Evolutionary conservation across 2,797 vertebrate species (phyloP), one percentile per base, ranked within the genome.

Genomic region (Odontamblyopus lacepedii): DNA sequence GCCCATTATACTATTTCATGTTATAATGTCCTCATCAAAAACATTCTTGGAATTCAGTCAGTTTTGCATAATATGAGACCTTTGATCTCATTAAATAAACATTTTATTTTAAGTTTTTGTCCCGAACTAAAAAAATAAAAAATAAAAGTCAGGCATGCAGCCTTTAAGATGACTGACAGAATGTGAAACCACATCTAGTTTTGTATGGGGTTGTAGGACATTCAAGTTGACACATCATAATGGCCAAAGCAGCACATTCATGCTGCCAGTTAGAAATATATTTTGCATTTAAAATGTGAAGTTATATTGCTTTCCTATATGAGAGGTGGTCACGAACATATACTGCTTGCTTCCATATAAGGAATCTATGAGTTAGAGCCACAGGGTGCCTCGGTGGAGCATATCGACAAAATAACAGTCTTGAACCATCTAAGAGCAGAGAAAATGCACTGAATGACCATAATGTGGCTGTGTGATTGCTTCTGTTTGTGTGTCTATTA

Each of bases 401-500:
- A 16, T 32, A 53, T n/a, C 16, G 2, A 18, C 11, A 35, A 67
- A 53, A 53, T 67, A 51, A 32, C 26, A 8, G 15, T 38, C 8
- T 51, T 29, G 8, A 7, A 66, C 44, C 16, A 51, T 19, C 8
- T 26, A 44, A 44, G 35, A 53, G 13, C 76, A 70, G 63, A 71
- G 78, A 75, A 11, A 35, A 30, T 13, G 27, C 29, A 32, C 56
- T 29, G 74, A 73, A 76, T 69, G 76, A 76, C 76, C 55, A 29
- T 66, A 66, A 66, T 55, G 18, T 41, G n/a, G 15, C 32, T 4
- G 55, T 75, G 27, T 4, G 26, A 68, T 8, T 51, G 27, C 72
- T 41, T 70, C 57, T 71, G 63, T 78, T 72, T 78, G 78, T 57
- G 61, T 85, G 81, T 48, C 44, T 48, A 15, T 48, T 48, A 48